phyloP scores from a whole-genome alignment of 2,888 invertebrate species.

The Agriotes lineatus region DNA sequence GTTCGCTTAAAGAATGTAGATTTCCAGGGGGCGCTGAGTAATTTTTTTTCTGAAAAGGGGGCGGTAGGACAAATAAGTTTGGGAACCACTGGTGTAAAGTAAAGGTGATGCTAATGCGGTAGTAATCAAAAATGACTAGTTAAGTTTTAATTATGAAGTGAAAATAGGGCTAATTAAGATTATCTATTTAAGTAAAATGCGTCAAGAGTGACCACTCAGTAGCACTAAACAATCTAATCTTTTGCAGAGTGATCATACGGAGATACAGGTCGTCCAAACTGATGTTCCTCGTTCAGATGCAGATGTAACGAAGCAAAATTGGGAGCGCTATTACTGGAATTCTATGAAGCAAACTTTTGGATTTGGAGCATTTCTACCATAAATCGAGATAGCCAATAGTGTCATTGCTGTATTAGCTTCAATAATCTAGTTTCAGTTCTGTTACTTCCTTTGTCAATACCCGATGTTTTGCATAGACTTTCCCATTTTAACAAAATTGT shows the following conservation, averaged over 20 bases:
- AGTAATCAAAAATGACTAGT: too few species aligned
- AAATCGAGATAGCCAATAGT: not conserved
- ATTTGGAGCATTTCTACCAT: conserved; percentile 76
- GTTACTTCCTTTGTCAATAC: not conserved
- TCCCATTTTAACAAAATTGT: not conserved
- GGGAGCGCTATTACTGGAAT: conserved; percentile 95
- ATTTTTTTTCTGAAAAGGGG: too few species aligned
- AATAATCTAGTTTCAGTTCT: not conserved
- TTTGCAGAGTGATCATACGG: conserved; percentile 84
- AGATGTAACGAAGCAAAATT: conserved; percentile 86
- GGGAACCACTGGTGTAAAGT: too few species aligned
- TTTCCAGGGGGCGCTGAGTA: too few species aligned
- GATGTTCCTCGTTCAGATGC: conserved; percentile 87
- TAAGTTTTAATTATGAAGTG: too few species aligned
- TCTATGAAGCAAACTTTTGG: conserved; percentile 94
- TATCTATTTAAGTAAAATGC: not conserved
- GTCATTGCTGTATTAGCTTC: not conserved
- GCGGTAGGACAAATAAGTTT: too few species aligned
- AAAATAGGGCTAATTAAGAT: not conserved
- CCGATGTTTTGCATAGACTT: not conserved
- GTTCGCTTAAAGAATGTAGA: too few species aligned
- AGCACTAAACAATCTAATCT: conserved; percentile 10
- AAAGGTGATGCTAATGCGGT: too few species aligned
- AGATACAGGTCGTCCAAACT: conserved; percentile 84
- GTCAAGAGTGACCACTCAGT: not conserved